Base-by-base conservation (phyloP, 2,113 vertebrate genomes). In the Uropsilus gracilis region DNA sequence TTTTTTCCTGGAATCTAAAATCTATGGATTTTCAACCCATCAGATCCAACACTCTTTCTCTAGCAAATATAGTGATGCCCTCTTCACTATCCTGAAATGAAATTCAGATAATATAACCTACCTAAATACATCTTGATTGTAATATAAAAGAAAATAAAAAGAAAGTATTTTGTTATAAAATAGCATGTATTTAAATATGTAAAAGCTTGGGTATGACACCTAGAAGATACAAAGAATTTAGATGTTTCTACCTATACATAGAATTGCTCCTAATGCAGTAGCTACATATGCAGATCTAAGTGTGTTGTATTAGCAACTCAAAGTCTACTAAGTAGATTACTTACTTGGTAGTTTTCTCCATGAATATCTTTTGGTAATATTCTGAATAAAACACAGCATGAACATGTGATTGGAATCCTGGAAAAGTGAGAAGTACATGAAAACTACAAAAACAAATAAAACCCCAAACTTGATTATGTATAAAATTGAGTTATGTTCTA, bases 41-140 rank as follows among this genome's bases (percentile, higher is more conserved):
- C 11, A 86, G 72, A 81, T 37, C 26, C 68, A 81, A 24, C 10
- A 39, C 13, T 44, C 77, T 77, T 46, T 80, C 37, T 46, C 34
- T n/a, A 96, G 53, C 34, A 92, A 75, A 28, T 77, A 89, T 17
- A 75, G 3, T 92, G 63, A 90, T 68, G 20, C 12, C 32, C 68
- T 20, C 55, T 78, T 91, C 57, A 87, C 30, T 89, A 73, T 89
- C n/a, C 32, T 89, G 39, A 64, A 83, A 57, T 59, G 46, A 92
- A 94, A 90, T 39, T 57, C 17, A 68, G 63, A n/a, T 73, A 71
- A 88, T 50, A 75, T 44, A 64, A 94, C 12, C 8, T 72, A 82
- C 16, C n/a, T 78, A 93, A 89, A 93, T 9, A 78, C 4, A 24
- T 37, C n/a, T 73, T 90, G 92, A 63, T 24, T 69, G 37, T 86